Evolutionary conservation across 2,113 vertebrate species (phyloP).

Genomic region (Lophius piscatorius): DNA sequence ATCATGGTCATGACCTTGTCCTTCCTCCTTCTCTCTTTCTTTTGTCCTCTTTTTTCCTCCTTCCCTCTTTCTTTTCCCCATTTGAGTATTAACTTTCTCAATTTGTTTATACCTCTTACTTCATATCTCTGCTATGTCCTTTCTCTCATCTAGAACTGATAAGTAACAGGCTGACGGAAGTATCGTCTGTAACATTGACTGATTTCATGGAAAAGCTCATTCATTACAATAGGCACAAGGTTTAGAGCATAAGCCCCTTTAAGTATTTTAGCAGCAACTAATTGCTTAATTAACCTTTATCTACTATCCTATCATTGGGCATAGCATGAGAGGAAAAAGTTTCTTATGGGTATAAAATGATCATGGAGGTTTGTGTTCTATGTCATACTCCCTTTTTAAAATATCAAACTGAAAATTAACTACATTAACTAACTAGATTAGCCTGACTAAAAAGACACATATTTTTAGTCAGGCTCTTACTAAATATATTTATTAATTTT

Average conservation of each 20-base stretch:
- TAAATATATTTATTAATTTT: too few species aligned
- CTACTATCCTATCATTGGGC: neutral
- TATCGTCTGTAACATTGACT: constrained; percentile 30
- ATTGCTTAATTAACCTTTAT: constrained; percentile 18
- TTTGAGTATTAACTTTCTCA: neutral
- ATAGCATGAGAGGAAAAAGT: neutral
- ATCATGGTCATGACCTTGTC: constrained; percentile 36
- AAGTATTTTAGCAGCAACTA: constrained; percentile 35
- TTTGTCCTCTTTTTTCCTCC: constrained; percentile 9
- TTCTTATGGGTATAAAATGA: too few species aligned
- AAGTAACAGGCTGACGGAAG: constrained; percentile 55
- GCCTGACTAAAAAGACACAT: too few species aligned
- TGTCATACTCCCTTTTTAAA: neutral
- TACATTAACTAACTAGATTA: too few species aligned
- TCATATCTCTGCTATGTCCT: constrained; percentile 18
- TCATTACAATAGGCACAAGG: constrained; percentile 46
- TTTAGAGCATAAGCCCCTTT: constrained; percentile 36
- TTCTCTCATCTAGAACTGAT: constrained; percentile 31
- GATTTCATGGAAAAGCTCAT: constrained; percentile 55
- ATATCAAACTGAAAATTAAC: neutral
- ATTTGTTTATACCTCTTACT: neutral
- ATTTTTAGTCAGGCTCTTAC: too few species aligned
- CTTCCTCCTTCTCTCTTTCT: constrained; percentile 9
- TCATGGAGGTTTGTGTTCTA: neutral
- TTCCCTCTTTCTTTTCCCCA: neutral